Evolutionary conservation across 2,113 vertebrate species (phyloP).

Genomic region (Pachypanchax playfairii): DNA sequence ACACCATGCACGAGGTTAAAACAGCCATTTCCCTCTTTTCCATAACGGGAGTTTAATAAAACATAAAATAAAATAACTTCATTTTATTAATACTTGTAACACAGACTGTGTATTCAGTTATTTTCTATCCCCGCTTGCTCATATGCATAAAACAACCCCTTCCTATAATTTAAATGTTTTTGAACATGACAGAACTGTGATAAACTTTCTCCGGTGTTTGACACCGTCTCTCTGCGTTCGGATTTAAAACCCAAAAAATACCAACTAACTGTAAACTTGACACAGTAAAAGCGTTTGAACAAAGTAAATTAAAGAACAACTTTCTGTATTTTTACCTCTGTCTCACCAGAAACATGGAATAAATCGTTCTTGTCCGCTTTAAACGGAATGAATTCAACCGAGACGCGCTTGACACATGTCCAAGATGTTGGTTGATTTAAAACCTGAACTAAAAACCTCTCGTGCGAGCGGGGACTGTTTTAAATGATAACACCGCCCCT

Average conservation of each 20-base stretch:
- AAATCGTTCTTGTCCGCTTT: background rate
- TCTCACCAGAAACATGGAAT: no score
- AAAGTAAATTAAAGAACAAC: background rate
- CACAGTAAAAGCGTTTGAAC: background rate
- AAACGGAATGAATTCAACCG: background rate
- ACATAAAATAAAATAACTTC: no score
- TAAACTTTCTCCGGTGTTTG: no score
- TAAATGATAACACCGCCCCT: slow-evolving; percentile 8
- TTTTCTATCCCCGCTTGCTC: no score
- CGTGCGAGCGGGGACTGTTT: background rate
- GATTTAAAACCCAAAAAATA: background rate
- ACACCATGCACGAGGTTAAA: no score
- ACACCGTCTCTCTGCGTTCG: background rate
- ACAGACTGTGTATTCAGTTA: no score
- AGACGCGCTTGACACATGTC: background rate
- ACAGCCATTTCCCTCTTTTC: no score
- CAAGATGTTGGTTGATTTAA: background rate
- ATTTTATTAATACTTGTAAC: no score
- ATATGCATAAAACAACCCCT: no score
- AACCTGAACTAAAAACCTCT: background rate
- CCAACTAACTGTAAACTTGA: background rate
- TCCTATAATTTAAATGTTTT: no score
- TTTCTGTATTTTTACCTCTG: slow-evolving; percentile 36
- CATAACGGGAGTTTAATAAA: no score
- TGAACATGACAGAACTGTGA: no score